phyloP scores from a whole-genome alignment of 1,140 invertebrate species.

The Drosophila auraria region DNA sequence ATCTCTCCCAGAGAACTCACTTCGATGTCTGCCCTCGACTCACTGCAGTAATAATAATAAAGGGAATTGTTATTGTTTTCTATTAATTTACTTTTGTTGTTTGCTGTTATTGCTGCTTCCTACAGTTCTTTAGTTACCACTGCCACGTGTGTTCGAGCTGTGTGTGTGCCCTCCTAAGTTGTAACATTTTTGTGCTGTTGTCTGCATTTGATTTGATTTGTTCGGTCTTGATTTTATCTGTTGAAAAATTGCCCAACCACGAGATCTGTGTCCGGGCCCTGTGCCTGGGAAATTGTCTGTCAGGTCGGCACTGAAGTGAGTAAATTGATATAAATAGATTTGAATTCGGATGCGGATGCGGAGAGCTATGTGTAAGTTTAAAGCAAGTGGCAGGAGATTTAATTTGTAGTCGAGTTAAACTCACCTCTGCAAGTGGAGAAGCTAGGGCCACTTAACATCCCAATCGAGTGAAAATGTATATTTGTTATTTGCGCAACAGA shows the following conservation, averaged over 20 bases:
- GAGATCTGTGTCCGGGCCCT: constrained; percentile 23
- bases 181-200: constrained; percentile 39
- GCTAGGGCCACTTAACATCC: not conserved
- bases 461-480: too few species aligned
- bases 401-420: constrained; percentile 2
- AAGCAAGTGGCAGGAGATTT: constrained; percentile 3
- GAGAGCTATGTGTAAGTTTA: constrained; percentile 6
- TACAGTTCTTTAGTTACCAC: constrained; percentile 33
- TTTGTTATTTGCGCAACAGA: too few species aligned
- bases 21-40: constrained; percentile 45
- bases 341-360: constrained; percentile 17
- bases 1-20: constrained; percentile 37
- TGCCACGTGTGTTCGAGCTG: constrained; percentile 16
- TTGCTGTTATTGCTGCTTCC: constrained; percentile 42
- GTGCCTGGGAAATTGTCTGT: constrained; percentile 31
- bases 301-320: constrained; percentile 38
- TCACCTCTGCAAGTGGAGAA: not conserved
- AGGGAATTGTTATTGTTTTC: constrained; percentile 57
- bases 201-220: constrained; percentile 57
- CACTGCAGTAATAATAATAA: constrained; percentile 59
- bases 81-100: constrained; percentile 55
- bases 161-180: not conserved
- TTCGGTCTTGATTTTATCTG: constrained; percentile 53
- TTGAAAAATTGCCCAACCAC: constrained; percentile 52
- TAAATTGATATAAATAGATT: constrained; percentile 53